Conservation (phyloP, 2,888 invertebrate species). For the Sesia bembeciformis region DNA sequence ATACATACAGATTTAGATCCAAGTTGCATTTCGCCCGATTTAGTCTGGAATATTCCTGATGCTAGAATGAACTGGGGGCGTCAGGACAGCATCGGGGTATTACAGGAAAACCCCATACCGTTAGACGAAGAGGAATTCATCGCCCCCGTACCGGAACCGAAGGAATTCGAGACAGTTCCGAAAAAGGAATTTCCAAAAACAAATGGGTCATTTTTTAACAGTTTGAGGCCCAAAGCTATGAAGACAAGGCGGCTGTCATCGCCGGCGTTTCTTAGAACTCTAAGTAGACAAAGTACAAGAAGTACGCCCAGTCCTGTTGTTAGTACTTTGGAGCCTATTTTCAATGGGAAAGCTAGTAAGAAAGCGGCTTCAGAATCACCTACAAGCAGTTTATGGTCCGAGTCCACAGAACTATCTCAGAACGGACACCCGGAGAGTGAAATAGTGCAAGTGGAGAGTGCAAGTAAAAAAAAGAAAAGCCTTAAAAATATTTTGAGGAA, state of each 20-base stretch:
- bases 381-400: constrained; percentile 63
- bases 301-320: constrained; percentile 56
- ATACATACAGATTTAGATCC: constrained; percentile 47
- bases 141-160: constrained; percentile 62
- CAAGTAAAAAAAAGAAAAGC: constrained; percentile 77
- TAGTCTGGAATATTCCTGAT: constrained; percentile 21
- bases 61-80: constrained; percentile 36
- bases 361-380: constrained; percentile 61
- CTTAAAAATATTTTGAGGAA: constrained; percentile 86
- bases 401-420: constrained; percentile 60
- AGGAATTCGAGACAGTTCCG: constrained; percentile 39
- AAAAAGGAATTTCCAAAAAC: constrained; percentile 51
- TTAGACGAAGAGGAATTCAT: constrained; percentile 73
- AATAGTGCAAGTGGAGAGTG: constrained; percentile 19
- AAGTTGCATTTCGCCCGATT: not conserved
- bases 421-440: constrained; percentile 44
- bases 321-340: constrained; percentile 42
- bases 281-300: constrained; percentile 65
- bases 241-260: constrained; percentile 73
- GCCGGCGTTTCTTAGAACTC: constrained; percentile 74
- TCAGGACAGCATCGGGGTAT: constrained; percentile 45
- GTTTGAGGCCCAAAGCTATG: constrained; percentile 59
- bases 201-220: constrained; percentile 65
- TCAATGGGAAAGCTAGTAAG: constrained; percentile 46
- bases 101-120: constrained; percentile 67